Percentiles rank a stretch among this genome's conserved stretches.
Evolutionary conservation across 2,888 invertebrate genomes (phyloP).

Genomic region (Syrista parreyssii): DNA sequence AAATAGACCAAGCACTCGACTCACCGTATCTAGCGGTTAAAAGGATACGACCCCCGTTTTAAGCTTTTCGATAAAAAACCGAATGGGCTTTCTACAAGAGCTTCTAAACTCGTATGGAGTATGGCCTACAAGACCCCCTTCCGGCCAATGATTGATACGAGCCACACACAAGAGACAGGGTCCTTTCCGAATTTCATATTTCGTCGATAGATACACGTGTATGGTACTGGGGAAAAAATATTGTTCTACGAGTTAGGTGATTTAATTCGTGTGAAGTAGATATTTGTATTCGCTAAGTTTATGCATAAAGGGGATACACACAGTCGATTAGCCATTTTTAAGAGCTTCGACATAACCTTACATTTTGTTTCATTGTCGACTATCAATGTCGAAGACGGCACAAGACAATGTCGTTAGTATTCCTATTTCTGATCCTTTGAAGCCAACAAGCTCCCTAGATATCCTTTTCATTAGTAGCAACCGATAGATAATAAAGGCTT

Average conservation of each 20-base stretch:
- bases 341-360: not conserved
- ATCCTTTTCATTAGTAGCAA: slow-evolving; percentile 3
- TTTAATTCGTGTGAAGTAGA: not conserved
- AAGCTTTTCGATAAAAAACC: not conserved
- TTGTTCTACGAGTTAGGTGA: not conserved
- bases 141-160: not conserved
- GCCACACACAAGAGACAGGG: not conserved
- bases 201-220: not conserved
- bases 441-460: not conserved
- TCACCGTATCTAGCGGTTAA: not conserved
- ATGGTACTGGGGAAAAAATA: not conserved
- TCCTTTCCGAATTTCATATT: not conserved
- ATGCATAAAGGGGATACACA: not conserved
- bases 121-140: no score
- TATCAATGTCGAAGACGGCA: not conserved
- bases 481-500: not conserved
- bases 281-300: not conserved
- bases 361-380: not conserved
- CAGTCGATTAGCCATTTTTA: not conserved
- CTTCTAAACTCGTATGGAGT: no score
- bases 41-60: not conserved
- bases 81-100: no score
- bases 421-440: not conserved
- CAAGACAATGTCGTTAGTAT: not conserved
- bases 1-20: not conserved